Evolutionary conservation across 2,888 invertebrate genomes (phyloP), one percentile per base, ranked within the genome.

Genomic region (Tromatobia lineatoria): DNA sequence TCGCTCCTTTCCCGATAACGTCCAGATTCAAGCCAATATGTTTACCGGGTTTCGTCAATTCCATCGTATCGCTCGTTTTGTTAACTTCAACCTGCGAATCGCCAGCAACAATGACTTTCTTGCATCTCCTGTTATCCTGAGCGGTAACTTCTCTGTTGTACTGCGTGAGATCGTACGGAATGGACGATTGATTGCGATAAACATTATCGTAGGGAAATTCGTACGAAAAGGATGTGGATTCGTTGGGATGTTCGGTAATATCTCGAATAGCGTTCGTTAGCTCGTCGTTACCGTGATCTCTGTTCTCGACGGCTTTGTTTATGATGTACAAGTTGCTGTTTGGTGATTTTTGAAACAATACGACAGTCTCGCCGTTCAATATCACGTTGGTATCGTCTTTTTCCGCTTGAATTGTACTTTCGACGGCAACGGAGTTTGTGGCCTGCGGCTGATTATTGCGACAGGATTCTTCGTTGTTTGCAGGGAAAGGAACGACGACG

Each of bases 281-380:
- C 1, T 91, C 91, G 8, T 91, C 92, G 7, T 89, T 90, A 3
- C 57, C 88, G 59, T 82, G 83, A 67, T 87, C 87, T 10, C 81
- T 79, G 70, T 89, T 92, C 38, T 92, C 92, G 0, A 90, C 90
- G 0, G 94, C 93, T 85, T 94, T 94, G 79, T 93, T 94, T 50
- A 93, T 93, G 2, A 93, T 92, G 80, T 93, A 94, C 11, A 93
- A 84, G 87, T 94, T 93, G 59, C 93, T 93, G 80, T 94, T 92
- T 0, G 93, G 93, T 2, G 93, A 92, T 57, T 93, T 94, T 82
- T 91, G 92, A 34, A 92, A 61, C 3, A 93, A 76, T 20, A 93
- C 90, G 7, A 94, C 90, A 0, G 93, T 93, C 67, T 93, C 93
- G 0, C 94, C 94, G 64, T 91, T 93, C 0, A 93, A 80, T 75